phyloP scores from a whole-genome alignment of 2,797 vertebrate species.

The Ptychobarbus kaznakovi region DNA sequence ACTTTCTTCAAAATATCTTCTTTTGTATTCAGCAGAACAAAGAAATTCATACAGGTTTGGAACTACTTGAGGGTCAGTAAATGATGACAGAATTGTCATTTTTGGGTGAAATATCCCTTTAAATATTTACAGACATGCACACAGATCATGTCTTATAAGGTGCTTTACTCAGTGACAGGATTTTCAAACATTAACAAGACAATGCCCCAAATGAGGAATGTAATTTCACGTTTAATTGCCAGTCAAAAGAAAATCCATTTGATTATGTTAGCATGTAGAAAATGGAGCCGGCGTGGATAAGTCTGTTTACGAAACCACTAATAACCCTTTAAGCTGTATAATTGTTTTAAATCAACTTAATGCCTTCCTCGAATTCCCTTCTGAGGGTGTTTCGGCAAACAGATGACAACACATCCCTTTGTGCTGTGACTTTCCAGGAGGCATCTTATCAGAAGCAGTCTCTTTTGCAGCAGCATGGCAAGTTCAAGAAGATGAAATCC shows the following conservation, averaged over 20 bases:
- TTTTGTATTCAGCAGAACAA: too few relatives aligned
- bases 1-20: too few relatives aligned
- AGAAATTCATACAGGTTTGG: too few relatives aligned
- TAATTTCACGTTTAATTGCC: conserved; percentile 25
- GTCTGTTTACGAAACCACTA: conserved; percentile 26
- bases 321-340: conserved; percentile 40
- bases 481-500: conserved; percentile 75
- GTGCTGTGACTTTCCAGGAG: conserved; percentile 65
- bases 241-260: conserved; percentile 14
- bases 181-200: conserved; percentile 4
- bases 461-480: conserved; percentile 64
- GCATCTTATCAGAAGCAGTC: conserved; percentile 69
- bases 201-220: background rate
- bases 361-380: conserved; percentile 17
- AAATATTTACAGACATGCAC: background rate
- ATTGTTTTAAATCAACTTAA: conserved; percentile 46
- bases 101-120: background rate
- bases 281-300: background rate
- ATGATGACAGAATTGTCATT: too few relatives aligned
- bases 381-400: conserved; percentile 34
- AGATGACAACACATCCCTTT: conserved; percentile 38
- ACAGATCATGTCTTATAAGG: background rate
- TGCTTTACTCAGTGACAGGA: background rate
- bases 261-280: conserved; percentile 1
- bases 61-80: too few relatives aligned